These are phyloP conservation scores for Sinopyrophorus schimmeli DNA, from an alignment of 2,888 invertebrate genomes.

Conservation along the genomic window DNA sequence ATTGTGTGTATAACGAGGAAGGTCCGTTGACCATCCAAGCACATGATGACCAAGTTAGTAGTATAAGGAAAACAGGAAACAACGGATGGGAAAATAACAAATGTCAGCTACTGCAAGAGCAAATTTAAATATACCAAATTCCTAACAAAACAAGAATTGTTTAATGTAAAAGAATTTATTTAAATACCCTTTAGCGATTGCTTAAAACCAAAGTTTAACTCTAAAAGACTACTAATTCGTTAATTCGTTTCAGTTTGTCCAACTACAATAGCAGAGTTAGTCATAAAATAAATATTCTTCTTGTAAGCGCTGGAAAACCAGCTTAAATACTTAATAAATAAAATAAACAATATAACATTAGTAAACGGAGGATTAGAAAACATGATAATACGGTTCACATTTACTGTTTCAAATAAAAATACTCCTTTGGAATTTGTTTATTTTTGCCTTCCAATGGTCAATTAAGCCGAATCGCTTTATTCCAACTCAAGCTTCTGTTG, in stretches of 20 bases:
- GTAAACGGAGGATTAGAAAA: conserved; percentile 39
- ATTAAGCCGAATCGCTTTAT: conserved; percentile 35
- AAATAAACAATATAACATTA: conserved; percentile 36
- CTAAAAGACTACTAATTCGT: too few species aligned
- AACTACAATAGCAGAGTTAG: conserved; percentile 24
- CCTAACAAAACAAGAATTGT: conserved; percentile 15
- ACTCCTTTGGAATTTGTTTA: conserved; percentile 37
- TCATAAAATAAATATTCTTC: conserved; percentile 25
- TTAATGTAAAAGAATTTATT: conserved; percentile 24
- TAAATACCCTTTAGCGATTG: conserved; percentile 12
- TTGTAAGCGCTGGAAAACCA: conserved; percentile 11
- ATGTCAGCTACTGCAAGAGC: conserved; percentile 34
- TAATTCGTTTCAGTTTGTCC: too few species aligned
- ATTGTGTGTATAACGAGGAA: conserved; percentile 52
- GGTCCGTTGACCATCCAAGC: conserved; percentile 45
- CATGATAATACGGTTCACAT: conserved; percentile 39
- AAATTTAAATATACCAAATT: conserved; percentile 24
- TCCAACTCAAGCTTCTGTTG: conserved; percentile 25
- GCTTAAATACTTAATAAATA: conserved; percentile 36
- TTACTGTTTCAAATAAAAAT: conserved; percentile 32
- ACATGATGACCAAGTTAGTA: conserved; percentile 46
- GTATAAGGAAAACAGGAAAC: conserved; percentile 47
- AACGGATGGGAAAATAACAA: conserved; percentile 48
- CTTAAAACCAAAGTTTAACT: conserved; percentile 14
- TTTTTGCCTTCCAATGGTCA: conserved; percentile 36